These are phyloP conservation scores for Gobio occitaniae DNA, from an alignment of 2,797 vertebrate genomes.

Conservation along the genomic window DNA sequence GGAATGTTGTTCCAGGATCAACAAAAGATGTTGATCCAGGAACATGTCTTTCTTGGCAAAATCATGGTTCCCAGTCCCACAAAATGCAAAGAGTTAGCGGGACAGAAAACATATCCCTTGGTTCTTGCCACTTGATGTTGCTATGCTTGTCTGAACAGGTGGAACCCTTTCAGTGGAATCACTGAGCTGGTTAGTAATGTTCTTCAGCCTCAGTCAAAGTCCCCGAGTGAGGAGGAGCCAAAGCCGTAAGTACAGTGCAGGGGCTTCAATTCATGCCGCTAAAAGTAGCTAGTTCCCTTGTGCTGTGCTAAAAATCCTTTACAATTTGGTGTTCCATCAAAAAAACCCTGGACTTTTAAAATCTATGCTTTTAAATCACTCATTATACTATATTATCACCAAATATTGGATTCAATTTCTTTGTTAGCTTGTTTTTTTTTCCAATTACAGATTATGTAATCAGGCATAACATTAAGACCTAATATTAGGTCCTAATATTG, in stretches of 20 bases:
- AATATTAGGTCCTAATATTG: too few relatives aligned
- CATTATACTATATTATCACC: neutral
- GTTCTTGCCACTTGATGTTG: constrained; percentile 39
- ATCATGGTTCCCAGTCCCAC: neutral
- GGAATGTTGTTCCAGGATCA: neutral
- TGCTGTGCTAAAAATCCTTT: neutral
- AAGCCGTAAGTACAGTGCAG: constrained; percentile 88
- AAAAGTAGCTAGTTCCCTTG: constrained; percentile 3
- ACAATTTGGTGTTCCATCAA: neutral
- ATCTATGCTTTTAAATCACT: neutral
- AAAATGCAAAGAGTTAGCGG: neutral
- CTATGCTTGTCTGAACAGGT: constrained; percentile 89
- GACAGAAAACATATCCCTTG: neutral
- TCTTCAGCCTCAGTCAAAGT: constrained; percentile 90
- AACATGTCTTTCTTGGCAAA: neutral
- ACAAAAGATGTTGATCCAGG: neutral
- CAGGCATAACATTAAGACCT: too few relatives aligned
- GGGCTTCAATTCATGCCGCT: neutral
- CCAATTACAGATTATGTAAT: neutral
- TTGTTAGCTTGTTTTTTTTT: neutral
- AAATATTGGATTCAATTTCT: neutral
- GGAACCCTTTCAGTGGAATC: constrained; percentile 92
- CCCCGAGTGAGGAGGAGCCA: constrained; percentile 86
- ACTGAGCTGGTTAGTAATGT: constrained; percentile 95
- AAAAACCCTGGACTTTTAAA: neutral